Conservation (phyloP, 2,113 vertebrate genomes). For the Oenanthe oenanthe region DNA sequence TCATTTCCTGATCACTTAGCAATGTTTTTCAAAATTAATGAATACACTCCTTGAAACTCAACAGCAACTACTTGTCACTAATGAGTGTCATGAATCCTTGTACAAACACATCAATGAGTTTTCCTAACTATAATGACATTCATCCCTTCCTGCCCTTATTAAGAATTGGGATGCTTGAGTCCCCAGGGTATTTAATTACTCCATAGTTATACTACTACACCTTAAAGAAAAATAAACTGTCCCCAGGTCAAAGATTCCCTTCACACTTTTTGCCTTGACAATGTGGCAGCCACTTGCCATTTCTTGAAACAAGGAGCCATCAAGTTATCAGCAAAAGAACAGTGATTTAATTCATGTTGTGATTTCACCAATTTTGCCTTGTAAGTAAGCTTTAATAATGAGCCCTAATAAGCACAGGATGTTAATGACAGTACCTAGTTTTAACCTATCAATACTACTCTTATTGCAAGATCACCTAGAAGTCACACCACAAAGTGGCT, state of each 20-base stretch:
- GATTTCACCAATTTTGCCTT: background rate
- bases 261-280: background rate
- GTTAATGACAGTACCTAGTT: background rate
- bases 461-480: background rate
- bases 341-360: background rate
- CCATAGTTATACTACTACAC: background rate
- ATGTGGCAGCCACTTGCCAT: background rate
- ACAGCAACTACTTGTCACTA: background rate
- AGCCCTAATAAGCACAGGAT: background rate
- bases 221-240: background rate
- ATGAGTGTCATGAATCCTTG: background rate
- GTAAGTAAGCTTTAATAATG: background rate
- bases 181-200: background rate
- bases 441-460: background rate
- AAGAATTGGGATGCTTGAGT: background rate
- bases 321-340: background rate
- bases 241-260: background rate
- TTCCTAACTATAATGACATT: background rate
- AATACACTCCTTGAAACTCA: background rate
- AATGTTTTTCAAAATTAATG: background rate
- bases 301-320: background rate
- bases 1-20: background rate
- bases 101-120: background rate
- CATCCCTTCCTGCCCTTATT: background rate
- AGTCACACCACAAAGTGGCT: background rate